Conservation (phyloP, 2,113 vertebrate species). For the Cebidichthys violaceus region DNA sequence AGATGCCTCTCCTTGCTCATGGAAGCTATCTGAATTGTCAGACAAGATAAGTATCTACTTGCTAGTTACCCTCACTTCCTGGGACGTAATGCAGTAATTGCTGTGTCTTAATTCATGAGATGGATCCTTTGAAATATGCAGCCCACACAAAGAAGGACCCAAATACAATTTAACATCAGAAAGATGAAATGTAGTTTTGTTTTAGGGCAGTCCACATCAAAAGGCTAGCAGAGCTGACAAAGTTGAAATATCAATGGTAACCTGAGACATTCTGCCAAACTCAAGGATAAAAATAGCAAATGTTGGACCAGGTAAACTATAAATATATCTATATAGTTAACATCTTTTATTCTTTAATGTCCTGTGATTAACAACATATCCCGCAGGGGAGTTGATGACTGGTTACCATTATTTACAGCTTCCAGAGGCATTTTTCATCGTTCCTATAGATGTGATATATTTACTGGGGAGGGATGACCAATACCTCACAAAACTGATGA, state of each 20-base stretch:
- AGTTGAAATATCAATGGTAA: background rate
- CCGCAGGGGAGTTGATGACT: background rate
- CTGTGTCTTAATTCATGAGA: slow-evolving; percentile 3
- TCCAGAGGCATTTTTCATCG: background rate
- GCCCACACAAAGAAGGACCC: no score
- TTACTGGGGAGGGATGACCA: background rate
- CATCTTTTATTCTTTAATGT: background rate
- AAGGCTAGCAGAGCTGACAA: background rate
- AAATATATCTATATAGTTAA: background rate
- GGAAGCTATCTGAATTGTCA: slow-evolving; percentile 32
- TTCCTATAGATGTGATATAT: background rate
- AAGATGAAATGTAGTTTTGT: background rate
- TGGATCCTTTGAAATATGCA: slow-evolving; percentile 4
- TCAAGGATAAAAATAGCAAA: background rate
- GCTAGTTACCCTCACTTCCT: slow-evolving; percentile 6
- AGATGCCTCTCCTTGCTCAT: background rate
- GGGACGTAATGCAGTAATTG: slow-evolving; percentile 12
- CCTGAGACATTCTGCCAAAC: no score
- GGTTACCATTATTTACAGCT: background rate
- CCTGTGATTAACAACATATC: background rate
- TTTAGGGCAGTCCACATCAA: background rate
- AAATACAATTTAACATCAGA: background rate
- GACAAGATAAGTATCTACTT: slow-evolving; percentile 10
- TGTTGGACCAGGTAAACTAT: no score
- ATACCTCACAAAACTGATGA: no score